Conservation (phyloP, 1,140 invertebrate species). For the Drosophila eugracilis region DNA sequence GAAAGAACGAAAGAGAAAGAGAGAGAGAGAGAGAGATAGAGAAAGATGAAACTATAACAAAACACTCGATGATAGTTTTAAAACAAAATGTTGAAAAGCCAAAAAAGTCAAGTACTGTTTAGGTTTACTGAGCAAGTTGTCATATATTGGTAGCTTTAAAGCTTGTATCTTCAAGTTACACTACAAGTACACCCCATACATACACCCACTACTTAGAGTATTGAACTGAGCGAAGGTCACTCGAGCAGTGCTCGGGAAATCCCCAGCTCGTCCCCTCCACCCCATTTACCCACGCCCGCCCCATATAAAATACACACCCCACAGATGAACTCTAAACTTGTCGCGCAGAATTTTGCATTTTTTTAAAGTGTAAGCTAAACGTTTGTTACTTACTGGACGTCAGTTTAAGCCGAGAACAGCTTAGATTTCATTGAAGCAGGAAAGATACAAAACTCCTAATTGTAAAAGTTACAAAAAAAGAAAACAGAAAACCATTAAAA, state of each 20-base stretch:
- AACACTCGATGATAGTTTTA: conserved; percentile 65
- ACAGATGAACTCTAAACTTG: conserved; percentile 51
- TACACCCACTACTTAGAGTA: conserved; percentile 73
- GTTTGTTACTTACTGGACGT: conserved; percentile 74
- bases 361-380: conserved; percentile 68
- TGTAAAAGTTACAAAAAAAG: conserved; percentile 22
- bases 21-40: conserved; percentile 30
- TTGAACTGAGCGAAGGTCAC: conserved; percentile 55
- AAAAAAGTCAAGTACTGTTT: conserved; percentile 81
- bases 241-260: conserved; percentile 65
- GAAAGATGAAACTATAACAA: conserved; percentile 30
- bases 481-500: conserved; percentile 31
- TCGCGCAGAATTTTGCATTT: conserved; percentile 82
- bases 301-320: conserved; percentile 9
- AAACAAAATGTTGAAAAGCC: conserved; percentile 76
- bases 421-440: conserved; percentile 48
- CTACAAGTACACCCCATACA: conserved; percentile 46
- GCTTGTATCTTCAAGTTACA: conserved; percentile 81
- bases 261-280: conserved; percentile 2
- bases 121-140: conserved; percentile 79
- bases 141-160: conserved; percentile 82
- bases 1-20: conserved; percentile 2
- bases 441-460: conserved; percentile 31
- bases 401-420: conserved; percentile 54
- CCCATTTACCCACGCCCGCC: conserved; percentile 27